Percentiles rank a stretch among this genome's conserved stretches.
phyloP scores from a whole-genome alignment of 1,140 invertebrate species.

The Pseudobourletiella spinata region DNA sequence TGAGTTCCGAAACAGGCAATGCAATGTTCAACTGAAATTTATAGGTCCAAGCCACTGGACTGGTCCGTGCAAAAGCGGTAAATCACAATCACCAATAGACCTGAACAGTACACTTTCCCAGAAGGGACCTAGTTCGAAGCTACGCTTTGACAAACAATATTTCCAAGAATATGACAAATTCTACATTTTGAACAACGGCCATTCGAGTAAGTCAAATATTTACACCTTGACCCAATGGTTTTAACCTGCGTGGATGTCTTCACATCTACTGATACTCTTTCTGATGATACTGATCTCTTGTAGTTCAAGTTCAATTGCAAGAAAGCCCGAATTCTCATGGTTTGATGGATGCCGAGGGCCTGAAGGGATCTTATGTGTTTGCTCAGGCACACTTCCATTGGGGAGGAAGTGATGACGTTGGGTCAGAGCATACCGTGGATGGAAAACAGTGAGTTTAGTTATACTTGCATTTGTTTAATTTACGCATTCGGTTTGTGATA shows the following conservation, averaged over 20 bases:
- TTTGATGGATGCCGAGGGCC: constrained; percentile 39
- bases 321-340: constrained; percentile 28
- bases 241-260: not conserved
- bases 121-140: not conserved
- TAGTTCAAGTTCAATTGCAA: constrained; percentile 31
- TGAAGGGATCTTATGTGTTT: constrained; percentile 42
- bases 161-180: constrained; percentile 28
- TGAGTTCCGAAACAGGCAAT: too few relatives aligned
- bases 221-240: too few relatives aligned
- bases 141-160: constrained; percentile 37
- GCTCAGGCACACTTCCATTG: constrained; percentile 50
- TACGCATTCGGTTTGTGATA: not conserved
- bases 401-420: constrained; percentile 42
- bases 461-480: not conserved
- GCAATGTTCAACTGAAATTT: too few relatives aligned
- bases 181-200: constrained; percentile 40
- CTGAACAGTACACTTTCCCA: constrained; percentile 12
- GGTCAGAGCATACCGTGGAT: constrained; percentile 49
- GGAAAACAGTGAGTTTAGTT: constrained; percentile 41
- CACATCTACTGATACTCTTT: too few relatives aligned
- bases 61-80: constrained; percentile 24
- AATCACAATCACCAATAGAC: constrained; percentile 38
- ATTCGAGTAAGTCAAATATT: constrained; percentile 37
- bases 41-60: constrained; percentile 17
- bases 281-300: too few relatives aligned